Evolutionary conservation across 1,140 invertebrate genomes (phyloP), one percentile per base, ranked within the genome.

Genomic region (Bombyx mandarina): DNA sequence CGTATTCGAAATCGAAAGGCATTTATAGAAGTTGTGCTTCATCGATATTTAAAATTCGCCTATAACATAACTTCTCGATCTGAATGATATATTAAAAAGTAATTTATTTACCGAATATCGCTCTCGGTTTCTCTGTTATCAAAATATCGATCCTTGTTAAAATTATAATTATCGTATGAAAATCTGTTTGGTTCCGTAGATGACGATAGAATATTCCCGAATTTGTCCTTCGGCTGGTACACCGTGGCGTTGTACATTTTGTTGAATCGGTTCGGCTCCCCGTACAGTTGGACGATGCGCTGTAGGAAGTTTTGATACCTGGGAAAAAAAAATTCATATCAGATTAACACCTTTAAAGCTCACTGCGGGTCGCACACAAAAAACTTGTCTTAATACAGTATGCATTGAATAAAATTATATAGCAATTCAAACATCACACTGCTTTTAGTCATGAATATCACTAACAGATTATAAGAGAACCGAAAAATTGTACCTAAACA

Each of bases 271-370:
- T 86, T 81, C 1, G 82, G 82, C 62, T 74, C 67, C 0, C 88
- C 85, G 57, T 90, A 90, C 6, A 89, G 57, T 61, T 88, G 69
- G 1, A 88, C 69, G 26, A 89, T 62, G 62, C 85, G 85, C 57
- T 86, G 65, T 5, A 90, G 48, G 6, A 85, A 57, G n/a, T 78
- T 79, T 71, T 89, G 87, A 62, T 80, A 86, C 62, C 87, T 88
- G 74, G 44, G 63, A 68, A 7, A 62, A 45, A 56, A 44, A 54
- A 22, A 44, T 47, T 26, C n/a, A 12, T 45, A 18, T 12, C 26
- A 35, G 26, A 35, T 35, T 2, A 35, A 35, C 4, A 35, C 26
- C 1, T 35, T 35, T 35, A 35, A 35, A 35, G 2, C 0, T 35
- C 4, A 35, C 26, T 35, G 4, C 4, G 26, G 26, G 26, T 35